phyloP scores from a whole-genome alignment of 2,888 invertebrate genomes.

The Cryptus armator region DNA sequence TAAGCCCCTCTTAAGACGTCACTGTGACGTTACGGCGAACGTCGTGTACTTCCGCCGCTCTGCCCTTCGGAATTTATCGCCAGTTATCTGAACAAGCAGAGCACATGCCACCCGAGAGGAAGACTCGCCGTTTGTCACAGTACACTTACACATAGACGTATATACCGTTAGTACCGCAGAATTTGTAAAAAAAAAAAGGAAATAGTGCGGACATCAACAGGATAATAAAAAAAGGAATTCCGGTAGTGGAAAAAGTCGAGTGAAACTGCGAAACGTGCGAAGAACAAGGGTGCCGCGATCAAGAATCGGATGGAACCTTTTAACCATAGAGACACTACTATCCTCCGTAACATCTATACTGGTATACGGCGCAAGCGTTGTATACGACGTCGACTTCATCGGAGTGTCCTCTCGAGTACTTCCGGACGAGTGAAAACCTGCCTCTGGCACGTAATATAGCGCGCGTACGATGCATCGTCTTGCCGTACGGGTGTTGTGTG shows the following conservation, averaged over 20 bases:
- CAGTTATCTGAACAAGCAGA: neutral
- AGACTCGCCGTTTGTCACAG: neutral
- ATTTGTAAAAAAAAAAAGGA: neutral
- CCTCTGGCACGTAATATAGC: slow-evolving; percentile 15
- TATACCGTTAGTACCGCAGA: neutral
- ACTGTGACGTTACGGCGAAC: neutral
- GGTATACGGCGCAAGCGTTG: neutral
- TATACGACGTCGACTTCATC: neutral
- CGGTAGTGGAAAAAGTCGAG: neutral
- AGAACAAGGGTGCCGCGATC: slow-evolving; percentile 1
- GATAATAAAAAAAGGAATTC: slow-evolving; percentile 13
- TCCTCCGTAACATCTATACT: neutral
- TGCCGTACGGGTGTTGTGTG: neutral
- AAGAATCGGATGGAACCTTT: neutral
- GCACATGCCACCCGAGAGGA: neutral
- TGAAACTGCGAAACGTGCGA: slow-evolving; percentile 25
- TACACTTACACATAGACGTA: neutral
- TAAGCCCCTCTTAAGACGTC: neutral
- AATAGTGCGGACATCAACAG: neutral
- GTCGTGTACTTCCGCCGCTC: neutral
- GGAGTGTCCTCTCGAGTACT: slow-evolving; percentile 12
- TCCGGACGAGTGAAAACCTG: slow-evolving; percentile 8
- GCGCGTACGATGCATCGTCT: slow-evolving; percentile 6
- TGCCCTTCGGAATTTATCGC: neutral
- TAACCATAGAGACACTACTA: neutral